A percentile compares a stretch with the other conserved stretches of the same genome.
Conservation (phyloP, 1,140 invertebrate genomes). For the Idris sp. region DNA sequence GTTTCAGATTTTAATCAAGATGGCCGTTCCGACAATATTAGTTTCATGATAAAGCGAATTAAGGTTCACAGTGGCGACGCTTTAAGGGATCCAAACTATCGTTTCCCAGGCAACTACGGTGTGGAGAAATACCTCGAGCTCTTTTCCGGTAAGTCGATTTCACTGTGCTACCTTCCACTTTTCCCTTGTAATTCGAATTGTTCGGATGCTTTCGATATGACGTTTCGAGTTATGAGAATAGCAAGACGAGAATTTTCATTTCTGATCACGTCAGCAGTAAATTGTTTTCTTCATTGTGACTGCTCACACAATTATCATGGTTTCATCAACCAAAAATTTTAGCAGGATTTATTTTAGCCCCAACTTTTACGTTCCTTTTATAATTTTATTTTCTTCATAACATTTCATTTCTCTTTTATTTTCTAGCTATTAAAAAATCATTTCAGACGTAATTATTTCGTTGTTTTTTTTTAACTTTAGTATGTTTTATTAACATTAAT, state of each 20-base stretch:
- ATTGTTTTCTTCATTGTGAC: slow-evolving; percentile 18
- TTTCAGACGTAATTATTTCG: too few relatives aligned
- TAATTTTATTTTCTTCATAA: too few relatives aligned
- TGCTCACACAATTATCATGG: neutral
- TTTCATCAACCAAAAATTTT: neutral
- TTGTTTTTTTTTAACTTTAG: too few relatives aligned
- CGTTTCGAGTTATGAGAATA: slow-evolving; percentile 49
- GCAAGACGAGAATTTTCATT: slow-evolving; percentile 45
- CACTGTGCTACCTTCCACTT: slow-evolving; percentile 35
- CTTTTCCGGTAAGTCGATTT: slow-evolving; percentile 87
- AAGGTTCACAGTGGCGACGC: slow-evolving; percentile 93
- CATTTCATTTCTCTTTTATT: too few relatives aligned
- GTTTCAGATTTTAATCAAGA: slow-evolving; percentile 95
- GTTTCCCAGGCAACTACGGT: slow-evolving; percentile 94
- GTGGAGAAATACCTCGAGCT: slow-evolving; percentile 96
- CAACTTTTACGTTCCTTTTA: too few relatives aligned
- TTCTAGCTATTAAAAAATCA: too few relatives aligned
- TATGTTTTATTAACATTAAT: too few relatives aligned
- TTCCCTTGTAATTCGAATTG: slow-evolving; percentile 52
- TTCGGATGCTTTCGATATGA: slow-evolving; percentile 47
- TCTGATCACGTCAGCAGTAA: slow-evolving; percentile 8
- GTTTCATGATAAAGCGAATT: slow-evolving; percentile 97
- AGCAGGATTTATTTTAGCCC: too few relatives aligned
- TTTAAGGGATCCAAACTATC: slow-evolving; percentile 88
- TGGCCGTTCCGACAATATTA: slow-evolving; percentile 93